These are phyloP conservation scores for Atlantisia rogersi DNA, from an alignment of 2,113 vertebrate species.

Conservation along the genomic window DNA sequence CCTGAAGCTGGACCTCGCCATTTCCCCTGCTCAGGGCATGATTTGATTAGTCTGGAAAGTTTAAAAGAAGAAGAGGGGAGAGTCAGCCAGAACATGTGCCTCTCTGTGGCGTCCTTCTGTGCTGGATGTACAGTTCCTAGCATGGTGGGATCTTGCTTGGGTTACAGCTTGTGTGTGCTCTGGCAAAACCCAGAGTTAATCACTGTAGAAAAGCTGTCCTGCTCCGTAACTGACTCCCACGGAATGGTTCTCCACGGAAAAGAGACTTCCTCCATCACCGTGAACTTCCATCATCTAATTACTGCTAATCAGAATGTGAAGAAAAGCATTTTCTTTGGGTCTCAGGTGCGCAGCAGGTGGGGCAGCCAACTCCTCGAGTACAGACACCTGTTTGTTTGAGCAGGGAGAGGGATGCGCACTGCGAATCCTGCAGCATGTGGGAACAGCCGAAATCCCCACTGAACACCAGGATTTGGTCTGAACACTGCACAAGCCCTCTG, in stretches of 20 bases:
- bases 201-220: not conserved
- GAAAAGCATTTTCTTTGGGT: not conserved
- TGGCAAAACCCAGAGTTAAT: not conserved
- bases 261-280: not conserved
- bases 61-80: not conserved
- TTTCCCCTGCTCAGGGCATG: not conserved
- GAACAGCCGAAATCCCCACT: not conserved
- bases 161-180: not conserved
- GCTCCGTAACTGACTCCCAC: not conserved
- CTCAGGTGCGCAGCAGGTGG: not conserved
- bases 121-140: not conserved
- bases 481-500: not conserved
- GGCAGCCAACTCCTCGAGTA: not conserved
- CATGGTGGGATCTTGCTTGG: not conserved
- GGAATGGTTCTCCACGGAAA: not conserved
- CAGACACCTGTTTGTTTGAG: accelerated
- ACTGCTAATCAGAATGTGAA: not conserved
- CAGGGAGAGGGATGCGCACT: accelerated
- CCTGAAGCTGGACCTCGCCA: not conserved
- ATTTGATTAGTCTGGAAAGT: not conserved
- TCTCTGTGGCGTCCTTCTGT: not conserved
- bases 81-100: not conserved
- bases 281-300: not conserved
- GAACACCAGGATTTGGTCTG: not conserved
- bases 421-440: not conserved